These are phyloP conservation scores for Palythoa grandiflora DNA, from an alignment of 92 coral and sea anemone genomes.

Conservation along the genomic window DNA sequence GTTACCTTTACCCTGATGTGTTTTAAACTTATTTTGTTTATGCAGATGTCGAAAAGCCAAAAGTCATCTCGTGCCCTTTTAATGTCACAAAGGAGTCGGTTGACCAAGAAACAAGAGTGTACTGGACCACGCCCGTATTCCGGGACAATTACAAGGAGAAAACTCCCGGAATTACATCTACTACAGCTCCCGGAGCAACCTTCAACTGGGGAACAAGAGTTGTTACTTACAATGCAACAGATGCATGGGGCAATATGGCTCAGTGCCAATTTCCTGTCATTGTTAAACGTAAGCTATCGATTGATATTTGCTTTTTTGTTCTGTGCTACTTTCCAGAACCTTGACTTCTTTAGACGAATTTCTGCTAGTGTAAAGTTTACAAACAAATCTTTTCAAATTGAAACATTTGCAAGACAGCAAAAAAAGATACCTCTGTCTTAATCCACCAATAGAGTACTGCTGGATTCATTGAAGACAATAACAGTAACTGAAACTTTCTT, in stretches of 20 bases:
- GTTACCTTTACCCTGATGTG: too few species aligned
- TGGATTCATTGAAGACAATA: too few species aligned
- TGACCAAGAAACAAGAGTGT: slow-evolving; percentile 52
- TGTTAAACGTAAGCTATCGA: slow-evolving; percentile 64
- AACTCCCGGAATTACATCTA: slow-evolving; percentile 50
- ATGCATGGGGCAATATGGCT: slow-evolving; percentile 73
- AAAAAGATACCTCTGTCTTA: too few species aligned
- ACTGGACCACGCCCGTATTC: slow-evolving; percentile 71
- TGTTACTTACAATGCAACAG: slow-evolving; percentile 64
- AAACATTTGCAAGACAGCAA: too few species aligned
- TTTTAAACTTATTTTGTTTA: not conserved
- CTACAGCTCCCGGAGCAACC: slow-evolving; percentile 53
- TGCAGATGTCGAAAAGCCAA: slow-evolving; percentile 80
- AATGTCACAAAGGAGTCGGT: slow-evolving; percentile 49
- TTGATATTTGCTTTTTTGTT: not conserved
- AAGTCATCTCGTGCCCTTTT: slow-evolving; percentile 74
- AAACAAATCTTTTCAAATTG: too few species aligned
- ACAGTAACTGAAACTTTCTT: too few species aligned
- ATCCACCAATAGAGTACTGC: too few species aligned
- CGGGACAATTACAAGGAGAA: slow-evolving; percentile 70
- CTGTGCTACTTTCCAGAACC: too few species aligned
- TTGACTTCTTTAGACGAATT: too few species aligned
- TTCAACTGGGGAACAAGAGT: slow-evolving; percentile 69
- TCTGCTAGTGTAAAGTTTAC: too few species aligned
- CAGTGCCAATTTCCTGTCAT: slow-evolving; percentile 69